Evolutionary conservation across 30 jellyfish, hydroid and myxozoan species (phyloP).

Genomic region (Aurelia sp.): DNA sequence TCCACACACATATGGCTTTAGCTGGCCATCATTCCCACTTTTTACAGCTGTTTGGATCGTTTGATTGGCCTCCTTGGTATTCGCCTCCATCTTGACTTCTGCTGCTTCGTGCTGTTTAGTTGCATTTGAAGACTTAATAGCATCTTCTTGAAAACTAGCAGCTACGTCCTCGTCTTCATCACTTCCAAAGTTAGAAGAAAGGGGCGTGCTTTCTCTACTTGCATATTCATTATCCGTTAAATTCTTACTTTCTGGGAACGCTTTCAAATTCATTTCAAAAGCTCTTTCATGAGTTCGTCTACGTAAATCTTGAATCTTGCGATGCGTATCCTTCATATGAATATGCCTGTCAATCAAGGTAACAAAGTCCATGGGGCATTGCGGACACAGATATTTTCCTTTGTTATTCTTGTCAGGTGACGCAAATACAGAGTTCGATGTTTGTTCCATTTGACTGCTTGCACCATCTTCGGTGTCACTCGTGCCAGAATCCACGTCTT

Average conservation of each 20-base stretch:
- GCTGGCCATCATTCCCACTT: background rate
- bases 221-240: too few relatives aligned
- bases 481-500: background rate
- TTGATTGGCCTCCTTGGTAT: background rate
- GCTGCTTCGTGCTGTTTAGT: too few relatives aligned
- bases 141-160: too few relatives aligned
- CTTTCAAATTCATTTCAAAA: too few relatives aligned
- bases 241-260: too few relatives aligned
- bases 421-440: background rate
- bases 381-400: conserved; percentile 17
- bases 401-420: background rate
- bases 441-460: background rate
- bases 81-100: background rate
- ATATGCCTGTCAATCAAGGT: conserved; percentile 35
- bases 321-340: conserved; percentile 30
- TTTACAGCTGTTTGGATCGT: background rate
- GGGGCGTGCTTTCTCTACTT: too few relatives aligned
- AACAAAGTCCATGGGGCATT: conserved; percentile 20
- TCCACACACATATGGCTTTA: background rate
- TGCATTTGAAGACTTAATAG: too few relatives aligned
- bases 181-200: too few relatives aligned
- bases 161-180: too few relatives aligned
- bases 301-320: background rate
- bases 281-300: too few relatives aligned
- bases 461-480: background rate